phyloP scores from a whole-genome alignment of 2,888 invertebrate genomes.

The Platypus cylindrus region DNA sequence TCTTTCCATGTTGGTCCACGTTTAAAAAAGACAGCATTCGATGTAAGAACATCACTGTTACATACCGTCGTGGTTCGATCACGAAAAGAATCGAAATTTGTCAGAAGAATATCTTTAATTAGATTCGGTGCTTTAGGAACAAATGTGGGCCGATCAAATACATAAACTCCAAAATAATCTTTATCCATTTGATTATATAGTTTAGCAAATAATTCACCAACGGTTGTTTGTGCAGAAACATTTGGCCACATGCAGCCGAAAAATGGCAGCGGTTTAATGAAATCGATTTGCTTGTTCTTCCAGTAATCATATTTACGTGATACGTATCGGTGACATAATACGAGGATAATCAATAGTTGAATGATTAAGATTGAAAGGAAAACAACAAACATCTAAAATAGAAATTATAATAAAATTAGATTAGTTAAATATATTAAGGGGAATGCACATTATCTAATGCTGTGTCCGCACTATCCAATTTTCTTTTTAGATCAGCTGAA shows the following conservation, averaged over 20 bases:
- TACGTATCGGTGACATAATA: constrained; percentile 19
- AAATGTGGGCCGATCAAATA: constrained; percentile 37
- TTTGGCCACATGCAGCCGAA: constrained; percentile 19
- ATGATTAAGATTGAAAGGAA: too few species aligned
- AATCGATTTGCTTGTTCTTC: constrained; percentile 19
- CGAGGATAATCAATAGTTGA: too few species aligned
- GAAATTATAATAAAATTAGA: too few species aligned
- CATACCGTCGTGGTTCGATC: constrained; percentile 36
- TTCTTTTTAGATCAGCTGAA: too few species aligned
- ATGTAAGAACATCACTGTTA: constrained; percentile 33
- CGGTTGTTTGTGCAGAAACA: constrained; percentile 3
- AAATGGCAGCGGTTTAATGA: constrained; percentile 19
- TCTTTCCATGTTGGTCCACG: constrained; percentile 42
- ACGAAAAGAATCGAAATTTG: constrained; percentile 38
- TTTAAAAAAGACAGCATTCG: constrained; percentile 34
- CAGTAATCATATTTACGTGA: constrained; percentile 22
- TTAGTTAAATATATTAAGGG: too few species aligned
- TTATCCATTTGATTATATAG: constrained; percentile 14
- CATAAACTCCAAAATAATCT: constrained; percentile 38
- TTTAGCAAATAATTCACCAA: constrained; percentile 9
- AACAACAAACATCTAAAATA: too few species aligned
- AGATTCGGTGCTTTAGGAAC: constrained; percentile 36
- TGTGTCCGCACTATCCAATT: too few species aligned
- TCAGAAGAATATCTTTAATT: constrained; percentile 36
- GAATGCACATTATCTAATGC: too few species aligned